Evolutionary conservation across 2,888 invertebrate species (phyloP).

Genomic region (Unio pictorum): DNA sequence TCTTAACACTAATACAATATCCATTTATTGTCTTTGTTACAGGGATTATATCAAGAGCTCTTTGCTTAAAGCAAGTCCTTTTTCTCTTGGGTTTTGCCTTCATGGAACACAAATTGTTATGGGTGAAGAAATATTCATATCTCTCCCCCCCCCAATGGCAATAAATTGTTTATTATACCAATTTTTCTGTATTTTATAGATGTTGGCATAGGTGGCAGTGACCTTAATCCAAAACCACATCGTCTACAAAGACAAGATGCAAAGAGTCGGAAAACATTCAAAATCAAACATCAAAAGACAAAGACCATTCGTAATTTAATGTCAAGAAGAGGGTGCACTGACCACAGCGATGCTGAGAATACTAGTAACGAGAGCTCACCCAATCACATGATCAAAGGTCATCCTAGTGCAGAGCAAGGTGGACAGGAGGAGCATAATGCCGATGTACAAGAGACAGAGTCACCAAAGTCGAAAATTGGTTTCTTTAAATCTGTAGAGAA

Average conservation of each 20-base stretch:
- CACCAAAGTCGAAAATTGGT: conserved; percentile 28
- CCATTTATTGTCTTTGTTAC: too few relatives aligned
- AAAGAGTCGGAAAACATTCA: conserved; percentile 94
- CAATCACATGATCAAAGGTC: conserved; percentile 13
- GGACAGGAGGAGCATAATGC: background rate
- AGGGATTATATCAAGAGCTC: too few relatives aligned
- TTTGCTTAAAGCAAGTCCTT: too few relatives aligned
- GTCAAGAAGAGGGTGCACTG: conserved; percentile 38
- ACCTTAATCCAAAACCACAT: conserved; percentile 70
- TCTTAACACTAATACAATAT: too few relatives aligned
- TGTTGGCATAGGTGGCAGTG: conserved; percentile 15
- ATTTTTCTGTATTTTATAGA: conserved; percentile 2
- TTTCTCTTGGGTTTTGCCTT: too few relatives aligned
- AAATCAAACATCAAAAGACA: conserved; percentile 72
- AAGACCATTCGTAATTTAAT: conserved; percentile 53
- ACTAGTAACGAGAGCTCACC: conserved; percentile 49
- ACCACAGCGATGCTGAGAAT: conserved; percentile 45
- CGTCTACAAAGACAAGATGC: conserved; percentile 90
- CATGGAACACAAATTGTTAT: too few relatives aligned
- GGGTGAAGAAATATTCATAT: background rate
- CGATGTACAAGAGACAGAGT: conserved; percentile 9
- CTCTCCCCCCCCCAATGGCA: background rate
- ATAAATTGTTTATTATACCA: background rate
- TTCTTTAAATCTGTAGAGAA: conserved; percentile 57
- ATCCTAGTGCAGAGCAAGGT: conserved; percentile 3